Evolutionary conservation across 2,797 vertebrate genomes (phyloP).

Genomic region (Microctenopoma stevenorrisi): DNA sequence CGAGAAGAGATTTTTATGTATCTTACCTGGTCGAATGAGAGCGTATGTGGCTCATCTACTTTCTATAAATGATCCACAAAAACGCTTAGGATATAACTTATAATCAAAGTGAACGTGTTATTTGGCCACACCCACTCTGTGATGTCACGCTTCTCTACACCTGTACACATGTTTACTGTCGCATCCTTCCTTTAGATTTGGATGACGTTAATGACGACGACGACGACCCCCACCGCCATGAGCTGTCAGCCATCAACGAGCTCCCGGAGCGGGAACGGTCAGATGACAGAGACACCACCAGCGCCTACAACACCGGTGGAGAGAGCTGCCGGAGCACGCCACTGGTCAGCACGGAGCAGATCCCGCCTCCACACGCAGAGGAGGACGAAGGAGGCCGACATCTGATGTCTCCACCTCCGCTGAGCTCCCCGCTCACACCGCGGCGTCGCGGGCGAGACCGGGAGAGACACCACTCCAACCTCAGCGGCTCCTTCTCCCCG

Average conservation of each 20-base stretch:
- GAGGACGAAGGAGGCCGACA: conserved; percentile 68
- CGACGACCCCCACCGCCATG: conserved; percentile 77
- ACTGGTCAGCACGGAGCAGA: conserved; percentile 74
- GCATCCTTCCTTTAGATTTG: neutral
- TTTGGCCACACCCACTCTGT: no score
- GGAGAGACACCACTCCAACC: conserved; percentile 65
- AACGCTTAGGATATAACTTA: no score
- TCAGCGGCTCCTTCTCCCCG: conserved; percentile 73
- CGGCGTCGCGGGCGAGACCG: conserved; percentile 57
- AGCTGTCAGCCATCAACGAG: conserved; percentile 89
- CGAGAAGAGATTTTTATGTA: no score
- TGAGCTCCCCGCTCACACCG: conserved; percentile 68
- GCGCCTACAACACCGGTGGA: conserved; percentile 91
- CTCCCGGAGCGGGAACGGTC: conserved; percentile 88
- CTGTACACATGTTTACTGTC: no score
- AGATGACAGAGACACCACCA: conserved; percentile 89
- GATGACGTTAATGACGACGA: conserved; percentile 18
- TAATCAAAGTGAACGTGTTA: no score
- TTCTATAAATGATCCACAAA: no score
- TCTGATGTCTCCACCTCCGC: conserved; percentile 68
- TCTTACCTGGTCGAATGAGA: no score
- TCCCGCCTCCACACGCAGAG: conserved; percentile 77
- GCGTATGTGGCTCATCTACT: no score
- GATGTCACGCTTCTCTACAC: no score
- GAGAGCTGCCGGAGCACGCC: conserved; percentile 91